A percentile compares a stretch with the other conserved stretches of the same genome.
phyloP scores from a whole-genome alignment of 2,797 vertebrate species.

The Pagetopsis macropterus region DNA sequence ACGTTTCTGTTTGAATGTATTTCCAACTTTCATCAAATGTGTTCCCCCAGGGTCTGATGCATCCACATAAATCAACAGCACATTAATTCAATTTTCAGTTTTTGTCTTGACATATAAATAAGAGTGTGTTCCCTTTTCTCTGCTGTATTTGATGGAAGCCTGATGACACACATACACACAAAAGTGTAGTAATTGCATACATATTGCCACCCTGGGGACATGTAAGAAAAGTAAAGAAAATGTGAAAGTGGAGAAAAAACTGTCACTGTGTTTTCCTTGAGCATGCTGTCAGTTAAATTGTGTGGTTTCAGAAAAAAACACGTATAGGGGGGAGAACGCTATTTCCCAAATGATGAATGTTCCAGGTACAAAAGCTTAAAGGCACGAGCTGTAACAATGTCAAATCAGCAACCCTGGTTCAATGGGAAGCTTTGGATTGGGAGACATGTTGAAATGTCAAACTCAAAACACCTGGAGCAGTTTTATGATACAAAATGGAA shows the following conservation, averaged over 20 bases:
- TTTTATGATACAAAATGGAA: conserved; percentile 28
- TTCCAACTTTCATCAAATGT: conserved; percentile 66
- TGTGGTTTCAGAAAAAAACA: conserved; percentile 38
- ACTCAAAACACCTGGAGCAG: conserved; percentile 22
- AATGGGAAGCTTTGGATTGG: conserved; percentile 26
- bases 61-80: conserved; percentile 76
- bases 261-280: conserved; percentile 19
- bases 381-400: conserved; percentile 30
- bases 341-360: conserved; percentile 46
- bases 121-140: conserved; percentile 50
- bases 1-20: conserved; percentile 49
- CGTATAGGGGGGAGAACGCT: conserved; percentile 9
- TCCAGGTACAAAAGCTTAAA: conserved; percentile 27
- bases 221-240: conserved; percentile 43
- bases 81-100: conserved; percentile 74
- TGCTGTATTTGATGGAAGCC: conserved; percentile 54
- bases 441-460: conserved; percentile 37
- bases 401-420: conserved; percentile 6
- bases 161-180: conserved; percentile 61
- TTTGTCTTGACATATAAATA: conserved; percentile 72
- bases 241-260: conserved; percentile 18
- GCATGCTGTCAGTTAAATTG: conserved; percentile 21
- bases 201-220: conserved; percentile 59
- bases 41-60: conserved; percentile 57
- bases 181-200: conserved; percentile 56